Percentiles rank a stretch among this genome's conserved stretches.
Conservation (phyloP, 2,797 vertebrate species). For the Falco novaeseelandiae region DNA sequence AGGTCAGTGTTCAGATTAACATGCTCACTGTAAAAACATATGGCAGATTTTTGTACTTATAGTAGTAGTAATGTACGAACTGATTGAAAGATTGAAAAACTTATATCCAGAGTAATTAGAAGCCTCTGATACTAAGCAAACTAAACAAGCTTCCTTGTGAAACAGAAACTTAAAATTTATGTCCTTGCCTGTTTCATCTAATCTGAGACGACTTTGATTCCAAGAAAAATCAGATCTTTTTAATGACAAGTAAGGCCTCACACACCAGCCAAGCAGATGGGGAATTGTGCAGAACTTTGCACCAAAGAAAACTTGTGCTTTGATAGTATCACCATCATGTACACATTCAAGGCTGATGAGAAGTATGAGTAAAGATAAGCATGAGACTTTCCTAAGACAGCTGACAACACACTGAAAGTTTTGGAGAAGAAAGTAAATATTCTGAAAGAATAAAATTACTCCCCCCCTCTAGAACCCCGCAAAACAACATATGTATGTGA, state of each 20-base stretch:
- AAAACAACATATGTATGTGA: not conserved
- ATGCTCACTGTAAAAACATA: conserved; percentile 17
- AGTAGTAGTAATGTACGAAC: not conserved
- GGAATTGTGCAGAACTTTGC: not conserved
- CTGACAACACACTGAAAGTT: not conserved
- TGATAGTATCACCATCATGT: not conserved
- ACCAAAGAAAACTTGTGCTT: not conserved
- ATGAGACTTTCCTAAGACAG: not conserved
- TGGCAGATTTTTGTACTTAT: not conserved
- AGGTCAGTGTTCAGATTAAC: conserved; percentile 64
- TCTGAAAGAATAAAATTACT: not conserved
- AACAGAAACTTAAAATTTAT: not conserved
- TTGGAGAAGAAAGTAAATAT: not conserved
- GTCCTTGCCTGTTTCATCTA: not conserved
- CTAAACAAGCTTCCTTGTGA: not conserved
- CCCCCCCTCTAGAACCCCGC: rapidly evolving
- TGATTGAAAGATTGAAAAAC: not conserved
- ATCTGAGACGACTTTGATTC: not conserved
- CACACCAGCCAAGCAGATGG: not conserved
- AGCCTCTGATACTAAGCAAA: not conserved
- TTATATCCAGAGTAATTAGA: not conserved
- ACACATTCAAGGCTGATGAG: not conserved
- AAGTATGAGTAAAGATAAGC: not conserved
- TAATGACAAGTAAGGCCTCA: not conserved
- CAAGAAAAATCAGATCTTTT: not conserved